Evolutionary conservation across 1,140 invertebrate genomes (phyloP).

Genomic region (Eriosoma lanigerum): DNA sequence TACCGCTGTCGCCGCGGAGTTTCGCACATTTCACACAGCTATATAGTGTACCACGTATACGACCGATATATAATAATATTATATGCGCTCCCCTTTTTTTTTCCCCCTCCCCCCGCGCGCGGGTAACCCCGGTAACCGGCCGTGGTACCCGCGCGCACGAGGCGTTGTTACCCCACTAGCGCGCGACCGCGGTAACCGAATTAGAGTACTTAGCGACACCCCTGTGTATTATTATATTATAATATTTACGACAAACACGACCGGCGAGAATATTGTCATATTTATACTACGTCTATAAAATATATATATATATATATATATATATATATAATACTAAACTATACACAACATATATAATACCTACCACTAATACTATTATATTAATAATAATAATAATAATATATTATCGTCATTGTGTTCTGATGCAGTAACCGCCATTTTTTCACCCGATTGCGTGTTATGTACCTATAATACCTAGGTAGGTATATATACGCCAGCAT

Average conservation of each 20-base stretch:
- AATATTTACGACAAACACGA: too few species aligned
- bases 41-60: not conserved
- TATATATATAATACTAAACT: too few species aligned
- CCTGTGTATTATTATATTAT: too few species aligned
- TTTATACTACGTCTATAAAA: too few species aligned
- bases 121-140: slow-evolving; percentile 10
- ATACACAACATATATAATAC: too few species aligned
- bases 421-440: slow-evolving; percentile 25
- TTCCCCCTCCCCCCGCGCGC: not conserved
- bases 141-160: not conserved
- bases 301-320: slow-evolving; percentile 1
- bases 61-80: too few species aligned
- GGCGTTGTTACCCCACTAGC: not conserved
- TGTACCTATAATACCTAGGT: too few species aligned
- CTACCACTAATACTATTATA: not conserved
- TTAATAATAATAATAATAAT: slow-evolving; percentile 20
- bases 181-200: slow-evolving; percentile 45
- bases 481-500: too few species aligned
- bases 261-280: too few species aligned
- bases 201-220: slow-evolving; percentile 50
- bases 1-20: not conserved
- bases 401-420: slow-evolving; percentile 25
- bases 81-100: too few species aligned
- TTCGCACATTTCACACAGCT: slow-evolving; percentile 30
- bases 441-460: slow-evolving; percentile 1